phyloP scores from a whole-genome alignment of 2,797 vertebrate genomes.

The Melopsittacus undulatus region DNA sequence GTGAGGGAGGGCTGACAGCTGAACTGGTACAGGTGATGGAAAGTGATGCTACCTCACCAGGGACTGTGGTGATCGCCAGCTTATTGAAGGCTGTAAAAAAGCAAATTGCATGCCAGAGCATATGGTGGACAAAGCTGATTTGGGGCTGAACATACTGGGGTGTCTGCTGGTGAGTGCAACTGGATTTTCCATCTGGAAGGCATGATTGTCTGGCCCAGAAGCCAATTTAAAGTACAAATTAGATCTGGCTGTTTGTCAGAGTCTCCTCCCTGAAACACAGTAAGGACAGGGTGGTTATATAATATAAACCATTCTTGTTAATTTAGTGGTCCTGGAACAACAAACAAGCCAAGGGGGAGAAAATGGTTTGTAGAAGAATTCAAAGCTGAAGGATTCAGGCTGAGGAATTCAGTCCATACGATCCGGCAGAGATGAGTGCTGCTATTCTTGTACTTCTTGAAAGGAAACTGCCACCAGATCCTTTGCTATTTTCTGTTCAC shows the following conservation, averaged over 20 bases:
- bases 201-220: conserved; percentile 32
- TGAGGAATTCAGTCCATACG: conserved; percentile 61
- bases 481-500: conserved; percentile 72
- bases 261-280: not conserved
- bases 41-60: not conserved
- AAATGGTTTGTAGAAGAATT: conserved; percentile 30
- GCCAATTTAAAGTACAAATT: conserved; percentile 51
- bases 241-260: conserved; percentile 14
- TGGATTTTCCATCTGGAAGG: conserved; percentile 50
- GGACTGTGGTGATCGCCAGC: not conserved
- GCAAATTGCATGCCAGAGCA: not conserved
- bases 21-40: conserved; percentile 11
- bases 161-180: not conserved
- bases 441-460: conserved; percentile 74
- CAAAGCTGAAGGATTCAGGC: not conserved
- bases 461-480: conserved; percentile 75
- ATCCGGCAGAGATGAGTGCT: conserved; percentile 61
- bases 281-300: conserved; percentile 38
- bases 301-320: conserved; percentile 7
- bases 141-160: not conserved
- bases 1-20: not conserved
- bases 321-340: conserved; percentile 32
- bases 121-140: not conserved
- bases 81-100: not conserved
- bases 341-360: not conserved